These are phyloP conservation scores for Athene cunicularia DNA, from an alignment of 2,113 vertebrate species.

Conservation along the genomic window DNA sequence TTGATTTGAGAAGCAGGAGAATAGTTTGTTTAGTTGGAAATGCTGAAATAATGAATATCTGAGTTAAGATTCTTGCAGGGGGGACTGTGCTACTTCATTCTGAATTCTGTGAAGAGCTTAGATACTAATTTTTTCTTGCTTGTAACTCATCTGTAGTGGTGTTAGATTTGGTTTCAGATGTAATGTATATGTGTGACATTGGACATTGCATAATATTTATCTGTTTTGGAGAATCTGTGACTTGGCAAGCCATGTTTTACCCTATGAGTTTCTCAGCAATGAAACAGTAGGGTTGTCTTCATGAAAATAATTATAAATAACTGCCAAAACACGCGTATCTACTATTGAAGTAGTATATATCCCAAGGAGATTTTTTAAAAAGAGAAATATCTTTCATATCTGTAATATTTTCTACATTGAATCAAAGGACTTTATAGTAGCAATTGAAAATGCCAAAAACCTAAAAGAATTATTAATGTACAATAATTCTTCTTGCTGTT, in stretches of 20 bases:
- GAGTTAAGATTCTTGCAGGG: neutral
- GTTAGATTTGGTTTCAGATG: neutral
- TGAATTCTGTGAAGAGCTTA: neutral
- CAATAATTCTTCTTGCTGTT: neutral
- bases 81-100: neutral
- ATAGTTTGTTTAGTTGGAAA: neutral
- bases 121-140: neutral
- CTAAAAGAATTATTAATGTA: neutral
- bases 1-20: neutral
- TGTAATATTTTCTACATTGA: neutral
- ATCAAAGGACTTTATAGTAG: neutral
- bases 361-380: neutral
- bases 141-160: neutral
- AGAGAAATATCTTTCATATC: neutral
- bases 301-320: neutral
- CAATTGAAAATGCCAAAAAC: neutral
- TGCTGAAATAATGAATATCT: neutral
- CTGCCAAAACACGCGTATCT: neutral
- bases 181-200: rapidly evolving
- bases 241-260: neutral
- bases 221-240: neutral
- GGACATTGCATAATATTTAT: neutral
- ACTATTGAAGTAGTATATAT: neutral
- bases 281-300: neutral
- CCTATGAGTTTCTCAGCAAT: neutral